Conservation (phyloP, 1,140 invertebrate genomes). For the Phthorimaea operculella region DNA sequence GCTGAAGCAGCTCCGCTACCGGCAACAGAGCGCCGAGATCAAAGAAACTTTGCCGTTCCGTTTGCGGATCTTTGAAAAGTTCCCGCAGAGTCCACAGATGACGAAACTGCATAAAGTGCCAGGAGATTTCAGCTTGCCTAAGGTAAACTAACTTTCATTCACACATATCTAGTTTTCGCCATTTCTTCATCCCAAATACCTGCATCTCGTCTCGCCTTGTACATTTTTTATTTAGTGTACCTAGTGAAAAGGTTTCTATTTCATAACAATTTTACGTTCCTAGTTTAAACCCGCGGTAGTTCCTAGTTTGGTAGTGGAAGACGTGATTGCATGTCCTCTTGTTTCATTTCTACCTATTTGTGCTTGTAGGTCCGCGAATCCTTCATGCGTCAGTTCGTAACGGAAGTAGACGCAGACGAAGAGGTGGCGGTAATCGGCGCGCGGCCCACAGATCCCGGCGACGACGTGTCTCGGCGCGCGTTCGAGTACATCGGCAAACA, state of each 20-base stretch:
- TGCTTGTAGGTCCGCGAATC: constrained; percentile 87
- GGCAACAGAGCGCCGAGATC: constrained; percentile 98
- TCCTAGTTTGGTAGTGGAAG: no score
- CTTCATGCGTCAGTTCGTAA: constrained; percentile 98
- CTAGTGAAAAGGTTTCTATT: no score
- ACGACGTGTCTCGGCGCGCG: constrained; percentile 46
- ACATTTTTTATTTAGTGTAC: no score
- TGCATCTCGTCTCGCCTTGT: no score
- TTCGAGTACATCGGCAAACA: constrained; percentile 53
- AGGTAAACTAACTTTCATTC: constrained; percentile 70
- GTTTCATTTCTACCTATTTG: no score
- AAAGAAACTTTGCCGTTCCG: constrained; percentile 95
- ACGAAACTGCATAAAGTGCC: constrained; percentile 95
- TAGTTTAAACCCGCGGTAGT: no score
- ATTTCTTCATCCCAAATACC: no score
- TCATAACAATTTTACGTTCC: no score
- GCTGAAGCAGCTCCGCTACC: constrained; percentile 95
- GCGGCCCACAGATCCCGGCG: constrained; percentile 10
- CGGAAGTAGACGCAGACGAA: constrained; percentile 86
- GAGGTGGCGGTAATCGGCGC: constrained; percentile 28
- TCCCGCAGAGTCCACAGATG: constrained; percentile 99
- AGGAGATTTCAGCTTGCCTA: constrained; percentile 95
- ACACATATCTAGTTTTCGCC: no score
- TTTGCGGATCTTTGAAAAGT: constrained; percentile 97
- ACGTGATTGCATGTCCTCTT: no score